These are phyloP conservation scores for Caprella mutica DNA, from an alignment of 2,888 invertebrate species.

Conservation along the genomic window DNA sequence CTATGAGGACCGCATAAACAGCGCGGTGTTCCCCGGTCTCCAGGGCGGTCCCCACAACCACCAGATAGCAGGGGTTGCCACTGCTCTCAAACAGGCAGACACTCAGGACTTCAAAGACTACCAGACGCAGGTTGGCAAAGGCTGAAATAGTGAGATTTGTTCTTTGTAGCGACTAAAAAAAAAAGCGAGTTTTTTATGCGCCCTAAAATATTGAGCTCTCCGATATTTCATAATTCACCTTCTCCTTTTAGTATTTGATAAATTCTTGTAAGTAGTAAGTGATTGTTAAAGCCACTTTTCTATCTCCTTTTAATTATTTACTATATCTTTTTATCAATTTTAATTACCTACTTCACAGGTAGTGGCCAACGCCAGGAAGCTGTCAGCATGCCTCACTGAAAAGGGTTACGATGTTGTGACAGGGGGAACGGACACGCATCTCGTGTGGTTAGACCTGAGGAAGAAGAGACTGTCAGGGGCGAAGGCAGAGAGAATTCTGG, in stretches of 20 bases:
- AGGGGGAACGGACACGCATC: conserved; percentile 88
- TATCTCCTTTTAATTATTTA: background rate
- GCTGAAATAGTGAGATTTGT: too few relatives aligned
- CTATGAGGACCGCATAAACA: conserved; percentile 74
- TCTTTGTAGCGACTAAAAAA: too few relatives aligned
- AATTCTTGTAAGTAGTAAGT: too few relatives aligned
- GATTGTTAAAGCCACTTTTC: too few relatives aligned
- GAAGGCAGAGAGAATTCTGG: conserved; percentile 75
- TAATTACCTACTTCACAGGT: conserved; percentile 18
- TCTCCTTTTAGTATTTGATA: too few relatives aligned
- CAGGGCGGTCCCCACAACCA: conserved; percentile 98
- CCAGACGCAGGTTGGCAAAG: conserved; percentile 60
- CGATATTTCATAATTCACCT: too few relatives aligned
- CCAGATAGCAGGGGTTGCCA: conserved; percentile 89
- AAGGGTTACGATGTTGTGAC: conserved; percentile 68
- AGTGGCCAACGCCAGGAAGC: conserved; percentile 62
- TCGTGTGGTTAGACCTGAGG: conserved; percentile 75
- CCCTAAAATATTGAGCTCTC: too few relatives aligned
- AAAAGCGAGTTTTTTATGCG: too few relatives aligned
- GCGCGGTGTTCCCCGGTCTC: conserved; percentile 80
- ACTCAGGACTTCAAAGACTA: conserved; percentile 70
- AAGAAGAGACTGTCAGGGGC: conserved; percentile 65
- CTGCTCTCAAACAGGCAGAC: conserved; percentile 76
- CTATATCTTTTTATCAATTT: background rate
- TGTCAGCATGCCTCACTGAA: conserved; percentile 56